Evolutionary conservation across 2,113 vertebrate species (phyloP).

Genomic region (Stictonetta naevosa): DNA sequence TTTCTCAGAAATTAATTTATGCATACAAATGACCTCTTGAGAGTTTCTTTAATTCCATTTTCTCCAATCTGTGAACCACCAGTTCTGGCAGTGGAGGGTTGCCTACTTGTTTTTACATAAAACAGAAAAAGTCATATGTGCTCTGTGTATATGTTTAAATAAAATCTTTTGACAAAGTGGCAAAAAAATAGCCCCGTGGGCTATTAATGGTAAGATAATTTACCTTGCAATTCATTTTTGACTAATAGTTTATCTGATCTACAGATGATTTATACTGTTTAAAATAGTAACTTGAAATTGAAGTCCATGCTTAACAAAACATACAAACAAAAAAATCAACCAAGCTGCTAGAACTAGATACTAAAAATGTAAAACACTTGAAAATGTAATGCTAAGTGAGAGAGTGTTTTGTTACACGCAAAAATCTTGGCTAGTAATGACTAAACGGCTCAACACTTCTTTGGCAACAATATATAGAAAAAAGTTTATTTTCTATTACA

Average conservation of each 20-base stretch:
- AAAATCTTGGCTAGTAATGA: background rate
- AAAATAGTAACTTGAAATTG: background rate
- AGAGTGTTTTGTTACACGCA: conserved; percentile 15
- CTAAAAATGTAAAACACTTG: background rate
- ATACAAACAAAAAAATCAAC: background rate
- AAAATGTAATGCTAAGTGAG: background rate
- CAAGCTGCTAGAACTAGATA: background rate
- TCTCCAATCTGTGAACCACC: background rate
- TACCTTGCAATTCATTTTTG: background rate
- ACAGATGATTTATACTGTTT: background rate
- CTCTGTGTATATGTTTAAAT: conserved; percentile 29
- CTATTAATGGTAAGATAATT: background rate
- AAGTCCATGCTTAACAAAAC: background rate
- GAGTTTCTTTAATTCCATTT: background rate
- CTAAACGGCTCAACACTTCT: background rate
- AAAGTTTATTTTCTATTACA: background rate
- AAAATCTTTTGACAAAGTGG: conserved; percentile 9
- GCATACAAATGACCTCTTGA: background rate
- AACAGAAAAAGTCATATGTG: background rate
- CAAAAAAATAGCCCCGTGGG: conserved; percentile 7
- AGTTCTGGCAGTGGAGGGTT: background rate
- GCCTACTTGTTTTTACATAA: background rate
- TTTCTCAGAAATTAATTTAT: conserved; percentile 5
- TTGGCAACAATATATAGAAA: background rate
- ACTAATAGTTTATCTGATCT: background rate